phyloP scores from a whole-genome alignment of 2,888 invertebrate species.

The Scrobipalpa atriplicella region DNA sequence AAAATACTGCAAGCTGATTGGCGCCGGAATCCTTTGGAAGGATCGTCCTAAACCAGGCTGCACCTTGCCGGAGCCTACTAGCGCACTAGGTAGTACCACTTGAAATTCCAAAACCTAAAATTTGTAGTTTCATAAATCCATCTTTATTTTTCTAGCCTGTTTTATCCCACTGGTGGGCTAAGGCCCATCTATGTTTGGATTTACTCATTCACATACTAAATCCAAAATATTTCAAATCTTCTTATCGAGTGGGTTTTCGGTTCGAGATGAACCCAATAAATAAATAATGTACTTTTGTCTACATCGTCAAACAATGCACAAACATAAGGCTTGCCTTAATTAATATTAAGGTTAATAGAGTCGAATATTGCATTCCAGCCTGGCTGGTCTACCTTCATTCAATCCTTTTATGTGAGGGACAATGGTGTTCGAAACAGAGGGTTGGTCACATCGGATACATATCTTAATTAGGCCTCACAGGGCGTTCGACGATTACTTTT shows the following conservation, averaged over 20 bases:
- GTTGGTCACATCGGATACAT: conserved; percentile 74
- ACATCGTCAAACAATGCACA: conserved; percentile 4
- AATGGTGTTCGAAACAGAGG: conserved; percentile 72
- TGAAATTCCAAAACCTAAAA: too few relatives aligned
- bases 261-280: too few relatives aligned
- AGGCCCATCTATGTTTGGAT: too few relatives aligned
- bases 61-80: too few relatives aligned
- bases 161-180: too few relatives aligned
- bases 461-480: conserved; percentile 83
- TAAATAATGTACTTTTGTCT: conserved; percentile 1
- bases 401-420: conserved; percentile 50
- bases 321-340: conserved; percentile 15
- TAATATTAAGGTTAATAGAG: conserved; percentile 26
- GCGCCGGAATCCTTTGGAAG: too few relatives aligned
- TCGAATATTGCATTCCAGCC: conserved; percentile 23
- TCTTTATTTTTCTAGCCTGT: too few relatives aligned
- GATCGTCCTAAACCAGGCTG: too few relatives aligned
- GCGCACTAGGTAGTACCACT: too few relatives aligned
- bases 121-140: too few relatives aligned
- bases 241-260: too few relatives aligned
- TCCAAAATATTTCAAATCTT: neutral
- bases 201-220: neutral
- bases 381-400: conserved; percentile 32
- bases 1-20: too few relatives aligned
- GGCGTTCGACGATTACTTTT: conserved; percentile 62